A percentile compares a stretch with the other conserved stretches of the same genome.
Conservation (phyloP, 2,797 vertebrate genomes). For the Anguilla megastoma region DNA sequence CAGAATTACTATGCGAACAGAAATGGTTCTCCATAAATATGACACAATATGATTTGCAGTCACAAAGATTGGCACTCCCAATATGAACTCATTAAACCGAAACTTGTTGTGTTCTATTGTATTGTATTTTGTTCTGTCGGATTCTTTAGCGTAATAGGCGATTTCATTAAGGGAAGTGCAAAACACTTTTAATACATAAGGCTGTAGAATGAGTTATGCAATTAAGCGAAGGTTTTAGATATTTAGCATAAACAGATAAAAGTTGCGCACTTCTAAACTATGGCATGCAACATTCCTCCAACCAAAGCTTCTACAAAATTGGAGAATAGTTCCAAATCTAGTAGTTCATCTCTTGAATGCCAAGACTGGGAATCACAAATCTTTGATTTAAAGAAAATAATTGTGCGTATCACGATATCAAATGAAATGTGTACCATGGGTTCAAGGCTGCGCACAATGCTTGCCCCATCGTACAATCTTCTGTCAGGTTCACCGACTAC, state of each 20-base stretch:
- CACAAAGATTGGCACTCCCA: background rate
- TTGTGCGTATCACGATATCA: background rate
- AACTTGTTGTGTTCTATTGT: background rate
- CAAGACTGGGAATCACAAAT: background rate
- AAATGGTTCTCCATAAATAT: background rate
- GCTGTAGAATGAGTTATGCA: background rate
- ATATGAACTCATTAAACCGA: background rate
- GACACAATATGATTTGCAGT: background rate
- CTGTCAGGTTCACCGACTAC: background rate
- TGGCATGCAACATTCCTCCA: background rate
- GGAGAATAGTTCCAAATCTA: background rate
- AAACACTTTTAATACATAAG: background rate
- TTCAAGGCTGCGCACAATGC: background rate
- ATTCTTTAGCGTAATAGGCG: background rate
- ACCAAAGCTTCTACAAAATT: background rate
- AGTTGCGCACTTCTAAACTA: background rate
- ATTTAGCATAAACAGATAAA: background rate
- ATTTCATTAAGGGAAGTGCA: background rate
- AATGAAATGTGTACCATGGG: background rate
- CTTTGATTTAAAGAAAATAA: background rate
- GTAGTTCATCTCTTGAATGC: background rate
- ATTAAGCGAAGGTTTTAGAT: background rate
- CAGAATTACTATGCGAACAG: background rate
- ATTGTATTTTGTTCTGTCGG: background rate
- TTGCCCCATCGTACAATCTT: background rate